Conservation (phyloP, 2,797 vertebrate species). For the Hoplostethus atlanticus region DNA sequence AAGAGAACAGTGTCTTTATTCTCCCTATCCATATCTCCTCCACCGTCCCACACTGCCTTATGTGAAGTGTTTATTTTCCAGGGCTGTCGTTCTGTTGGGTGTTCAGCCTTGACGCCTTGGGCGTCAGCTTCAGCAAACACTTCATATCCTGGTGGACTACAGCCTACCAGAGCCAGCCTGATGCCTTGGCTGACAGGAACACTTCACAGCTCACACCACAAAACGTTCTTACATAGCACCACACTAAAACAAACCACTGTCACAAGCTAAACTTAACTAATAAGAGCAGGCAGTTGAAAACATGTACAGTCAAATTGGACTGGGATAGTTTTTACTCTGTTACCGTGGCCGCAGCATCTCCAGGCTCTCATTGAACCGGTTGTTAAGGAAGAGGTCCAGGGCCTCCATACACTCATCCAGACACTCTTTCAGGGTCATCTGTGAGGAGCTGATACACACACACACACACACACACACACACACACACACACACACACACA, state of each 20-base stretch:
- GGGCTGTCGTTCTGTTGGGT: conserved; percentile 48
- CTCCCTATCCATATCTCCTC: conserved; percentile 36
- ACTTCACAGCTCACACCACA: conserved; percentile 10
- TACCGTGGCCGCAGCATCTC: conserved; percentile 87
- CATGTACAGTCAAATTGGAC: background rate
- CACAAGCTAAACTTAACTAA: background rate
- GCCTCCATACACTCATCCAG: conserved; percentile 89
- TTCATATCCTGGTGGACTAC: conserved; percentile 84
- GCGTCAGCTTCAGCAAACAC: conserved; percentile 87
- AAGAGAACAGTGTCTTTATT: conserved; percentile 38
- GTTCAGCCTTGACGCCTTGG: conserved; percentile 71
- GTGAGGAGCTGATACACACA: conserved; percentile 63
- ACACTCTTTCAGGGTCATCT: conserved; percentile 79
- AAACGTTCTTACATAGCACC: conserved; percentile 33
- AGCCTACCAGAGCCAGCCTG: conserved; percentile 25
- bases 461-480: too few relatives aligned
- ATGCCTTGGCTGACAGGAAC: conserved; percentile 26
- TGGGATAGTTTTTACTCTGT: conserved; percentile 9
- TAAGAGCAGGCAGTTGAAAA: background rate
- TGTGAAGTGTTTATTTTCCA: conserved; percentile 70
- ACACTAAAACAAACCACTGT: background rate
- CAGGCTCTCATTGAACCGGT: conserved; percentile 88
- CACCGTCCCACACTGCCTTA: conserved; percentile 24
- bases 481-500: too few relatives aligned
- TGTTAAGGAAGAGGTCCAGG: conserved; percentile 88